Evolutionary conservation across 2,888 invertebrate species (phyloP), one percentile per base, ranked within the genome.

Genomic region (Cryptocheilus praepositus): DNA sequence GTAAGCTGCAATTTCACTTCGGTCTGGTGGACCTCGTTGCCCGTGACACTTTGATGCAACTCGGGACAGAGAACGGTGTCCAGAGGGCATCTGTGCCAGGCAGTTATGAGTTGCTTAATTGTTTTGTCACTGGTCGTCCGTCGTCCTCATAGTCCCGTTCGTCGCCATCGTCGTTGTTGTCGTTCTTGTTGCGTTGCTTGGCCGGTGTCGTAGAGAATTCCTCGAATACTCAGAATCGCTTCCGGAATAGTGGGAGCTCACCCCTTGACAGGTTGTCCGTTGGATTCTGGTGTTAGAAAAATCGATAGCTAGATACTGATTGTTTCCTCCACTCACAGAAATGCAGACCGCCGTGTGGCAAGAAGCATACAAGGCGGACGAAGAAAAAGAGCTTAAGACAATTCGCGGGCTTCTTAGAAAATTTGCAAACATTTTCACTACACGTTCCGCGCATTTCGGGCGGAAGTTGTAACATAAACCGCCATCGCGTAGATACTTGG

Each of bases 91-190:
- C 75, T 80, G 88, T 80, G 74, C 79, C 70, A 79, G 86, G 85
- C 88, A 88, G 88, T 88, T 88, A 87, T 88, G 86, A 88, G 85
- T 88, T 88, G 83, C 83, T 84, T 87, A 87, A 88, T 87, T 88
- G 88, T 88, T 87, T 86, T 86, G 86, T 87, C 86, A 86, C 86
- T 86, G 85, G 87, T 86, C 82, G 74, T 75, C 77, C 74, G 65
- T 72, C 72, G 67, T 68, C 63, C 28, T 61, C 67, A 69, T 44
- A 61, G 54, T 54, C 58, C 64, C 62, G 51, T 69, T 61, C 64
- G 67, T 69, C 64, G 61, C 68, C 58, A 43, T 62, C 63, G 62
- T 53, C 65, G 72, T 69, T 70, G 58, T 44, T 69, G 65, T 66
- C 62, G 67, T 70, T 76, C 64, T 74, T 71, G 72, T 75, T 67